Conservation (phyloP, 2,113 vertebrate genomes). For the Pithys albifrons region DNA sequence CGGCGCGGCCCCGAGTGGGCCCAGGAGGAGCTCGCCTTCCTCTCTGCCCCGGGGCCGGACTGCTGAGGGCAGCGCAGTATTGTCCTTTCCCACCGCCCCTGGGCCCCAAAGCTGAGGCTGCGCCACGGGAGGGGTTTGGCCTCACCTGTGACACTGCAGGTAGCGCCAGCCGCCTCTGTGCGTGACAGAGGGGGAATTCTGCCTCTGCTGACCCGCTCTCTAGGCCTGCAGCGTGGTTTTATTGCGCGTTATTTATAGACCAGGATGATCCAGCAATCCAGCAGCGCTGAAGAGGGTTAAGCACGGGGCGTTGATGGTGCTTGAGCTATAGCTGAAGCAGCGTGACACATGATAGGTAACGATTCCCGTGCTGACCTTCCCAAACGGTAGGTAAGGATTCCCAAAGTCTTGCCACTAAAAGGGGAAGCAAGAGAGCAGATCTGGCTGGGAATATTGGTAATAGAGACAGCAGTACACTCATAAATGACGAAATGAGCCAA, state of each 20-base stretch:
- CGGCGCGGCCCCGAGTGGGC: no score
- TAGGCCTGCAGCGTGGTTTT: rapidly evolving
- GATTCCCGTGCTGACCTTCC: background rate
- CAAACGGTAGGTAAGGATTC: background rate
- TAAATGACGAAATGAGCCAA: background rate
- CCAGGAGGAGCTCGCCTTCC: background rate
- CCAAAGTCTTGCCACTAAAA: background rate
- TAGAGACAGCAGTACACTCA: rapidly evolving
- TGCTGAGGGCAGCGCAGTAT: rapidly evolving
- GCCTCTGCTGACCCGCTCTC: background rate
- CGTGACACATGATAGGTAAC: rapidly evolving
- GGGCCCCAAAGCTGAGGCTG: background rate
- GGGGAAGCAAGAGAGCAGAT: background rate
- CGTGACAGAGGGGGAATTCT: background rate
- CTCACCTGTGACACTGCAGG: background rate
- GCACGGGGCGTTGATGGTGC: rapidly evolving
- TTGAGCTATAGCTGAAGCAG: background rate
- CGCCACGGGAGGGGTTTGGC: background rate
- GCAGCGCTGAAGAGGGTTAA: background rate
- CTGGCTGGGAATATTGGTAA: background rate
- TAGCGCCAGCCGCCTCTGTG: background rate
- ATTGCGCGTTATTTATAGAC: background rate
- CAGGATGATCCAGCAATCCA: background rate
- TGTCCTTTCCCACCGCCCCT: rapidly evolving
- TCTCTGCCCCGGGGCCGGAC: rapidly evolving